Base-by-base conservation (phyloP, 2,888 invertebrate species). In the Drosophila leonis region DNA sequence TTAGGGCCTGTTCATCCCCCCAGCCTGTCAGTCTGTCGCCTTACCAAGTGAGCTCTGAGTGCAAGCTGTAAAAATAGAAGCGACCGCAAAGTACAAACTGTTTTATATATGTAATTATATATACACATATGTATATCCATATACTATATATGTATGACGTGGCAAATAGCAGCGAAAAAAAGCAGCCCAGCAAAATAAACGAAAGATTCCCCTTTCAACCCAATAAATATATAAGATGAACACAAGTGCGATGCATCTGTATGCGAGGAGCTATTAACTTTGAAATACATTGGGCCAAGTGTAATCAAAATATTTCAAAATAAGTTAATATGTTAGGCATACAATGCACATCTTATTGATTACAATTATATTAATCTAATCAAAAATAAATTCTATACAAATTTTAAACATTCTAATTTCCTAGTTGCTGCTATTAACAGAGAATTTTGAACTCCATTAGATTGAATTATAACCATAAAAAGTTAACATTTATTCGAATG, bases 121-220 rank as follows among this genome's bases (percentile, higher is more conserved):
- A n/a, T 31, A 55, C 51, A 27, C 37, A 13, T 39, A 13, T 15
- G 15, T n/a, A 55, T 33, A 29, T 44, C 18, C 31, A 24, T 15
- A 49, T 35, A 35, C n/a, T 52, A 42, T 29, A 39, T 24, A 55
- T 20, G 20, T 24, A 56, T 24, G 67, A 54, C 51, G 70, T 37
- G 63, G 75, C 41, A 46, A 61, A 57, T 48, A 65, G 51, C 62
- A 69, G 52, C 41, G 42, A 55, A 66, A 75, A 88, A 82, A 74
- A 71, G 15, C 69, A 75, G 59, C 59, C 79, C 88, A 88, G 88
- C 83, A 75, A 82, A 84, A 61, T 71, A 72, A 76, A 72, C 63
- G 75, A 60, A 52, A 64, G 55, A 61, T 48, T 62, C 15, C 49
- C 51, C 48, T 35, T 73, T 46, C 2, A 52, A 24, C 15, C 24